phyloP scores from a whole-genome alignment of 2,113 vertebrate species.

The Psephotus haematonotus region DNA sequence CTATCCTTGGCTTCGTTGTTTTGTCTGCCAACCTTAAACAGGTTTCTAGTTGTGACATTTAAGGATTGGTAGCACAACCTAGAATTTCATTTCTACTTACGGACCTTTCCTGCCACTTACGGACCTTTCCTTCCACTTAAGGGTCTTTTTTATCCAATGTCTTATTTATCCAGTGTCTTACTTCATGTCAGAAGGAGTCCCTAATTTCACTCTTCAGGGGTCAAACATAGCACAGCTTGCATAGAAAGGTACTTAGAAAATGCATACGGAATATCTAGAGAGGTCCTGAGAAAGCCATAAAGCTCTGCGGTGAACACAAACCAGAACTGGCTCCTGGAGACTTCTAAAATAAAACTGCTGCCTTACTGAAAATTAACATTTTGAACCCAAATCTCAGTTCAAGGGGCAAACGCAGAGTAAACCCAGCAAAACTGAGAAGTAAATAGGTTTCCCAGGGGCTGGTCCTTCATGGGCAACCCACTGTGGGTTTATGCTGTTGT shows the following conservation, averaged over 20 bases:
- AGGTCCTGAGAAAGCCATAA: constrained; percentile 1
- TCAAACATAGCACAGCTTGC: not conserved
- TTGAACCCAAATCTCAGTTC: not conserved
- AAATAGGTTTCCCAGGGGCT: not conserved
- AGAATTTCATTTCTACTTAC: not conserved
- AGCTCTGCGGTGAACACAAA: constrained; percentile 11
- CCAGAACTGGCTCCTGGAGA: not conserved
- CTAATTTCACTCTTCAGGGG: not conserved
- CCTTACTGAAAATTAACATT: constrained; percentile 25
- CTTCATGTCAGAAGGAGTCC: not conserved
- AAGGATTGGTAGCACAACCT: not conserved
- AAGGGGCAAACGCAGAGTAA: not conserved
- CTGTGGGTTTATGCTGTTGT: not conserved
- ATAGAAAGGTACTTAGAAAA: not conserved
- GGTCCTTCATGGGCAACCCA: not conserved
- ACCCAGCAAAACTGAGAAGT: not conserved
- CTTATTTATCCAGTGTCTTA: not conserved
- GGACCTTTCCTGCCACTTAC: not conserved
- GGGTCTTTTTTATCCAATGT: not conserved
- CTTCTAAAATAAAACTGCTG: constrained; percentile 9
- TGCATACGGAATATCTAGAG: not conserved
- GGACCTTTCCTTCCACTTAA: not conserved
- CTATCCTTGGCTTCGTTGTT: not conserved
- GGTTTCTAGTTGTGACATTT: not conserved
- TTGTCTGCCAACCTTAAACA: not conserved